These are phyloP conservation scores for Thomomys bottae DNA, from an alignment of 2,113 vertebrate genomes.

Conservation along the genomic window DNA sequence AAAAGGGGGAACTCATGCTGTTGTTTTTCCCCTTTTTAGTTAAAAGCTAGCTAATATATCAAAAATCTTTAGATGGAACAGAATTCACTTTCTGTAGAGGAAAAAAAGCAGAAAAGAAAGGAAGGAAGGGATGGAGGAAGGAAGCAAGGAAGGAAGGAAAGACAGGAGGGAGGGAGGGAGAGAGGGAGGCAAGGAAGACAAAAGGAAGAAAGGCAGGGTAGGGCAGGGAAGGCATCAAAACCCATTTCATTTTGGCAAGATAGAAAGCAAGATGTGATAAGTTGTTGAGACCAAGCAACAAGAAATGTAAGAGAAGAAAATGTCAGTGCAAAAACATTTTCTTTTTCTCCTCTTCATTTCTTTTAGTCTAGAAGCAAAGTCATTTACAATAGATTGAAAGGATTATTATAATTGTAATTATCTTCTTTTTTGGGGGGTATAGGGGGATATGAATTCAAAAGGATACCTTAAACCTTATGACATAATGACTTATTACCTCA, in stretches of 20 bases:
- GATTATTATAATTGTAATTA: background rate
- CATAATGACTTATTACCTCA: background rate
- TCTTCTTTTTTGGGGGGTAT: constrained; percentile 14
- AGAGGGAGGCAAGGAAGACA: too few species aligned
- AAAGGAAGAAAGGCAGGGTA: too few species aligned
- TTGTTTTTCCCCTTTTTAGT: background rate
- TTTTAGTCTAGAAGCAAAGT: background rate
- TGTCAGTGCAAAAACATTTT: background rate
- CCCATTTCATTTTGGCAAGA: background rate
- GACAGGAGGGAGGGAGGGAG: too few species aligned
- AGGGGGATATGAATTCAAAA: background rate
- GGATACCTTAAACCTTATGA: background rate
- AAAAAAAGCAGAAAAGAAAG: too few species aligned
- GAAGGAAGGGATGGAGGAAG: too few species aligned
- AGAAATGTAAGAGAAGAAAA: background rate
- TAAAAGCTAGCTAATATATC: background rate
- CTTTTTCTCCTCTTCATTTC: background rate
- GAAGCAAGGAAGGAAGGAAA: too few species aligned
- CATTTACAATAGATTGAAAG: background rate
- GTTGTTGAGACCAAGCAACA: background rate
- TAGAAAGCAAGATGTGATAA: background rate
- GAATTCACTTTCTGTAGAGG: background rate
- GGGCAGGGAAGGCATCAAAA: background rate
- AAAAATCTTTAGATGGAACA: background rate
- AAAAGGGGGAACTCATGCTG: too few species aligned